phyloP scores from a whole-genome alignment of 2,797 vertebrate species.

The Oryzias sinensis region DNA sequence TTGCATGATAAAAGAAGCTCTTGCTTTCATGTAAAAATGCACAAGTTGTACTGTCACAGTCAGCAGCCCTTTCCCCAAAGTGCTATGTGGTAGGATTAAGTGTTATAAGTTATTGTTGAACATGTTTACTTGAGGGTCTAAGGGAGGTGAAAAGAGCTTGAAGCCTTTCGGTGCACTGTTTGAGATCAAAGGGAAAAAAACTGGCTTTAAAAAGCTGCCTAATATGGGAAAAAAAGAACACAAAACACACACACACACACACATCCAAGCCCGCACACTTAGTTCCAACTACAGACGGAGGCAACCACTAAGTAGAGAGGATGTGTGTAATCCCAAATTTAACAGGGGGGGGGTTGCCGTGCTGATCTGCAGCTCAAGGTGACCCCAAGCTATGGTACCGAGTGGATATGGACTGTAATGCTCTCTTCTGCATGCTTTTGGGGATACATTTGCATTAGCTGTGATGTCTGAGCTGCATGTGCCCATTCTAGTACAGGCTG shows the following conservation, averaged over 20 bases:
- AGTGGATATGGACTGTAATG: slow-evolving; percentile 53
- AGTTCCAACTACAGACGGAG: slow-evolving; percentile 44
- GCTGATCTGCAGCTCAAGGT: slow-evolving; percentile 65
- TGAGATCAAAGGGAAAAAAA: slow-evolving; percentile 21
- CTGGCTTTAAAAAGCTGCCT: slow-evolving; percentile 25
- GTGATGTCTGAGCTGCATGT: slow-evolving; percentile 21
- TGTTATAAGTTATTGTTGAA: no score
- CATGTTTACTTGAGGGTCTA: no score
- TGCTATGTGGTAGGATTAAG: no score
- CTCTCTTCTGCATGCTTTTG: slow-evolving; percentile 48
- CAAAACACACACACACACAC: no score
- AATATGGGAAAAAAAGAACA: slow-evolving; percentile 6
- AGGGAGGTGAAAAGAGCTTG: neutral
- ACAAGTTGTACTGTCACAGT: no score
- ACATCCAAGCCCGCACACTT: slow-evolving; percentile 21
- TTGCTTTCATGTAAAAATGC: no score
- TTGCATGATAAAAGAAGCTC: no score
- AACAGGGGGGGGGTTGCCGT: slow-evolving; percentile 48
- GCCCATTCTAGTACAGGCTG: slow-evolving; percentile 22
- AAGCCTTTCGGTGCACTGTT: slow-evolving; percentile 1
- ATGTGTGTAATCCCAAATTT: slow-evolving; percentile 68
- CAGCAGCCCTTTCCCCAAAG: no score
- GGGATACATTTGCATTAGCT: slow-evolving; percentile 42
- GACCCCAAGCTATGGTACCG: slow-evolving; percentile 53
- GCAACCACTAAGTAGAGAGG: slow-evolving; percentile 34